Conservation (phyloP, 2,113 vertebrate genomes). For the Heterocephalus glaber region DNA sequence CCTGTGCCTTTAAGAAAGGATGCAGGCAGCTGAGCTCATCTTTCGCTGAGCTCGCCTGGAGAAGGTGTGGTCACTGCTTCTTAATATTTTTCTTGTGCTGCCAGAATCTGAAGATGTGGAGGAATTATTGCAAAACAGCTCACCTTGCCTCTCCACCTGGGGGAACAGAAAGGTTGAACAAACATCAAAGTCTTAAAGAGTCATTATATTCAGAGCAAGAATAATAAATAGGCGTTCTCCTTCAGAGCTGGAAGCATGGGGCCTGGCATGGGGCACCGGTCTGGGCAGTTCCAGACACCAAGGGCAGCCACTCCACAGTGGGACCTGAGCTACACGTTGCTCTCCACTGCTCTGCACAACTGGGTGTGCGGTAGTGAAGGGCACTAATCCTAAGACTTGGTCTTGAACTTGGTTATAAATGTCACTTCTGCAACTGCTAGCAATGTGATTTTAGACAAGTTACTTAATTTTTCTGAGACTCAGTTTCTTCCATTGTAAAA, state of each 20-base stretch:
- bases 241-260: neutral
- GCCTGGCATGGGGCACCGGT: neutral
- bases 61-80: neutral
- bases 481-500: slow-evolving; percentile 12
- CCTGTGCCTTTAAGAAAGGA: slow-evolving; percentile 51
- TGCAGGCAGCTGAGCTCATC: neutral
- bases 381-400: neutral
- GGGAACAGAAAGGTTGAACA: neutral
- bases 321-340: neutral
- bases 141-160: neutral
- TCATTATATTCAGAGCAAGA: neutral
- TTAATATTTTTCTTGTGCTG: slow-evolving; percentile 25
- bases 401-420: neutral
- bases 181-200: neutral
- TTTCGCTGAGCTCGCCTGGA: neutral
- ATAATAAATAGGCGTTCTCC: neutral
- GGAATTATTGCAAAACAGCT: slow-evolving; percentile 12
- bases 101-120: neutral
- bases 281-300: neutral
- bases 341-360: neutral
- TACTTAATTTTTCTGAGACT: neutral
- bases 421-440: neutral
- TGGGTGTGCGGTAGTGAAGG: neutral
- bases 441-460: neutral
- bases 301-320: neutral